Evolutionary conservation across 2,888 invertebrate species (phyloP).

Genomic region (Tetanocera ferruginea): DNA sequence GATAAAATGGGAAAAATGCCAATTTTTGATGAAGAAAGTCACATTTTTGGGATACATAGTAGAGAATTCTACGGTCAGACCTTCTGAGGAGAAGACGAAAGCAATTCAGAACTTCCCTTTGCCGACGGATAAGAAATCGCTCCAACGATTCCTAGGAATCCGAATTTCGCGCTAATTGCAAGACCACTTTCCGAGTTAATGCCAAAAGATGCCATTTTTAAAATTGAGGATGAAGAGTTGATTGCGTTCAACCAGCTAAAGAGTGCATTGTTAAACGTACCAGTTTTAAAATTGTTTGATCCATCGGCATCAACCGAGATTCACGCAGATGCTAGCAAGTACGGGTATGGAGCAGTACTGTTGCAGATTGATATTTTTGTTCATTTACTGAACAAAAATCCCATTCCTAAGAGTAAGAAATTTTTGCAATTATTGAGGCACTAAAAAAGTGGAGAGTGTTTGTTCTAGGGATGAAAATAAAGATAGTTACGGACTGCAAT

Average conservation of each 20-base stretch:
- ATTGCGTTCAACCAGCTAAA: conserved; percentile 35
- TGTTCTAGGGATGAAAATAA: conserved; percentile 36
- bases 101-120: conserved; percentile 34
- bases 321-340: conserved; percentile 47
- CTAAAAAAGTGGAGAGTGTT: conserved; percentile 53
- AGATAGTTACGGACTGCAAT: conserved; percentile 42
- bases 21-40: conserved; percentile 23
- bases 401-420: conserved; percentile 51
- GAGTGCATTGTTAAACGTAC: conserved; percentile 30
- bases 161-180: conserved; percentile 53
- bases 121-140: conserved; percentile 28
- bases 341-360: conserved; percentile 40
- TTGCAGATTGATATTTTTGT: conserved; percentile 42
- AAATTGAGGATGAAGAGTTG: conserved; percentile 37
- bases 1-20: too few species aligned
- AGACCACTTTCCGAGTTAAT: conserved; percentile 57
- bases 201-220: conserved; percentile 33
- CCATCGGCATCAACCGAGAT: conserved; percentile 46
- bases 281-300: conserved; percentile 46
- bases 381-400: conserved; percentile 42
- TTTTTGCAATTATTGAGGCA: conserved; percentile 42
- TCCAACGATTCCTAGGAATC: conserved; percentile 43
- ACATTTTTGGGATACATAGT: conserved; percentile 46
- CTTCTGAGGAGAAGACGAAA: conserved; percentile 34
- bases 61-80: conserved; percentile 32